These are phyloP conservation scores for Tridacna gigas DNA, from an alignment of 2,888 invertebrate genomes.

Conservation along the genomic window DNA sequence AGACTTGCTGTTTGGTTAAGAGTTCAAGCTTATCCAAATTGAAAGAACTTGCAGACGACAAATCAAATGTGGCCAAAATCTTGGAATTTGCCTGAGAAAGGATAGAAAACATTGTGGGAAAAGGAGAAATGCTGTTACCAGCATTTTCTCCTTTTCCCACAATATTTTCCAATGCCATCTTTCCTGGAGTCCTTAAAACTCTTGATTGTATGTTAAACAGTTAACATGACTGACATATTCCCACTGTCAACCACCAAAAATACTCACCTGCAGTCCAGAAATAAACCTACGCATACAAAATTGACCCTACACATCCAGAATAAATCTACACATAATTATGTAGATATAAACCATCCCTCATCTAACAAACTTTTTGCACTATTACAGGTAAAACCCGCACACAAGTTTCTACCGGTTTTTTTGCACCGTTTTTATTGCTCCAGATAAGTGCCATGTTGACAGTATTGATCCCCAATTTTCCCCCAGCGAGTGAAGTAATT, in stretches of 20 bases:
- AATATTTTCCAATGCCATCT: background rate
- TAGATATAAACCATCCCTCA: no score
- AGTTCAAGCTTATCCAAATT: background rate
- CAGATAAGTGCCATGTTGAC: background rate
- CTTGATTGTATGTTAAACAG: no score
- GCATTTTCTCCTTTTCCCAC: constrained; percentile 5
- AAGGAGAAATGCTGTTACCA: background rate
- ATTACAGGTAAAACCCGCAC: background rate
- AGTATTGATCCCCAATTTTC: constrained; percentile 13
- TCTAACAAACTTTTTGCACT: background rate
- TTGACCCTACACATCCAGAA: no score
- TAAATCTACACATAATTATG: no score
- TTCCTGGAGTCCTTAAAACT: no score
- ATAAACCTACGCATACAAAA: no score
- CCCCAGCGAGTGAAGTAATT: constrained; percentile 3
- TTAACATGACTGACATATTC: no score
- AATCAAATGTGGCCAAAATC: no score
- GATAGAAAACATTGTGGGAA: background rate
- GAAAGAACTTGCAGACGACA: background rate
- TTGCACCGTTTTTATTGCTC: background rate
- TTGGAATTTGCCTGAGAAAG: no score
- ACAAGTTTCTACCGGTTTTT: background rate
- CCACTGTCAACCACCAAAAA: no score
- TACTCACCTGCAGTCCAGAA: no score
- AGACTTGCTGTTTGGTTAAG: no score